Conservation (phyloP, 2,888 invertebrate genomes). For the Ochropleura plecta region DNA sequence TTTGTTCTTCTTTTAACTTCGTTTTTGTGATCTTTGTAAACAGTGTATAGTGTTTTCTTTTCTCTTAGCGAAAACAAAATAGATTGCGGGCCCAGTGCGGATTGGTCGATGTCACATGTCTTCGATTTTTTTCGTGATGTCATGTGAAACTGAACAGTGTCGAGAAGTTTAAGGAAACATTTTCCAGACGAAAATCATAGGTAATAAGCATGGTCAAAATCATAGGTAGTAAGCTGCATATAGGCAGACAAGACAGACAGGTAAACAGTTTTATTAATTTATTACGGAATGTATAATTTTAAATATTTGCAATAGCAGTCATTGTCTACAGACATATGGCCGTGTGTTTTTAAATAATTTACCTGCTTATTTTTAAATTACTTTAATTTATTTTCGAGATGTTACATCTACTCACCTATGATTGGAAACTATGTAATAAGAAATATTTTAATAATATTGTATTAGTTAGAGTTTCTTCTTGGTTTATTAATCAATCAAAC, state of each 20-base stretch:
- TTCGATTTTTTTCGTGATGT: background rate
- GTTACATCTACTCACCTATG: background rate
- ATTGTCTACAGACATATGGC: slow-evolving; percentile 10
- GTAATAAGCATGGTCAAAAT: background rate
- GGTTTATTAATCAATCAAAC: background rate
- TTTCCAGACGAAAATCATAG: background rate
- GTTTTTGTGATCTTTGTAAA: background rate
- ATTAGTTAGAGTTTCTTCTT: background rate
- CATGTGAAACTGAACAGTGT: background rate
- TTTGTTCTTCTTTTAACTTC: background rate
- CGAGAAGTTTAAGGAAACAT: background rate
- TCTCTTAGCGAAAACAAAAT: background rate
- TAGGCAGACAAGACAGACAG: background rate
- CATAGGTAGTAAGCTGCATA: too few species aligned
- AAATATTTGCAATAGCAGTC: slow-evolving; percentile 8
- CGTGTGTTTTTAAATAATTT: background rate
- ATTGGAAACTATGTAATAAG: background rate
- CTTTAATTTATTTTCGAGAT: background rate
- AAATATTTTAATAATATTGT: background rate
- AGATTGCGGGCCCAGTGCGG: too few species aligned
- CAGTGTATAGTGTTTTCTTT: background rate
- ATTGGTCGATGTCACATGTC: background rate
- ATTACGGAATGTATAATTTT: slow-evolving; percentile 3
- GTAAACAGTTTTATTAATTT: slow-evolving; percentile 14
- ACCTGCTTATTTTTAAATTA: background rate